These are phyloP conservation scores for Antheraea assamensis DNA, from an alignment of 2,888 invertebrate species.

Conservation along the genomic window DNA sequence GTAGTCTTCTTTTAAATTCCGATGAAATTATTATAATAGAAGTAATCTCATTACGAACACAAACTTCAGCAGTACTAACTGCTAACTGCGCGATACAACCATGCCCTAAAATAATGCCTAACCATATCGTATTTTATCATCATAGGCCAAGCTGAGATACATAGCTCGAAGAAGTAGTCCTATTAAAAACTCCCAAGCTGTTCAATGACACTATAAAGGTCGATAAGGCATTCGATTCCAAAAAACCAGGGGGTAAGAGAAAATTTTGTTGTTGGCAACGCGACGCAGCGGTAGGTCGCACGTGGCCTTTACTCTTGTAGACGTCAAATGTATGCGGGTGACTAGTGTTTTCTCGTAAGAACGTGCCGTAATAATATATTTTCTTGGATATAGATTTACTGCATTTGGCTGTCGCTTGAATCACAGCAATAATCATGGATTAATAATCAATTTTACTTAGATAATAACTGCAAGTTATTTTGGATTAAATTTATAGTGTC, in stretches of 20 bases:
- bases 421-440: background rate
- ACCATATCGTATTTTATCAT: background rate
- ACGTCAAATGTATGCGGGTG: slow-evolving; percentile 19
- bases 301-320: slow-evolving; percentile 14
- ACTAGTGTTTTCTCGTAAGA: slow-evolving; percentile 15
- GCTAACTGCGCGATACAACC: background rate
- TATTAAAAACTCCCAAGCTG: background rate
- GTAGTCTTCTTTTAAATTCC: background rate
- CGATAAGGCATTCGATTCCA: background rate
- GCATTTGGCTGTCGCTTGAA: background rate
- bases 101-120: background rate
- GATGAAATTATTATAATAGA: background rate
- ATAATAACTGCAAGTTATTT: background rate
- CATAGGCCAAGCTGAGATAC: background rate
- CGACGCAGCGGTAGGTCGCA: slow-evolving; percentile 19
- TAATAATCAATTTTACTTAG: background rate
- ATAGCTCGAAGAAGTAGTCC: background rate
- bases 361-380: background rate
- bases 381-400: background rate
- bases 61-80: background rate
- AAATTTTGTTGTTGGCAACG: background rate
- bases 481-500: no score
- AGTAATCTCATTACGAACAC: background rate
- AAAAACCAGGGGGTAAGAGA: background rate
- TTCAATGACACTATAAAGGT: background rate